Percentiles rank a stretch among this genome's conserved stretches.
Evolutionary conservation across 2,888 invertebrate genomes (phyloP).

Genomic region (Mythimna vitellina): DNA sequence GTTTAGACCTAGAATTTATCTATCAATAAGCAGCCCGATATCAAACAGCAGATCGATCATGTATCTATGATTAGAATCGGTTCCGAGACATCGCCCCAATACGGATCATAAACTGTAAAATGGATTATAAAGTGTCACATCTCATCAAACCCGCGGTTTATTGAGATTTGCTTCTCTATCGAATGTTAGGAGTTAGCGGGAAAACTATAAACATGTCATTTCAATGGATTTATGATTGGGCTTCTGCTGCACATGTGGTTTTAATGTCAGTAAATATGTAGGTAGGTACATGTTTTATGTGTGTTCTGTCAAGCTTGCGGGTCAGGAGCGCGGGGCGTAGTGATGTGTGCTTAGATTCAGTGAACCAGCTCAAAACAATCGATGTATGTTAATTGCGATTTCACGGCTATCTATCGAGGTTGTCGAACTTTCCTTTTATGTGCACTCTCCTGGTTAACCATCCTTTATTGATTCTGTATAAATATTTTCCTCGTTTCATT

Average conservation of each 20-base stretch:
- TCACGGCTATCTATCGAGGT: conserved; percentile 79
- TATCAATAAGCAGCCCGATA: conserved; percentile 43
- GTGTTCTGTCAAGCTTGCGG: conserved; percentile 65
- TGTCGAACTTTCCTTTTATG: conserved; percentile 80
- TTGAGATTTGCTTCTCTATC: conserved; percentile 63
- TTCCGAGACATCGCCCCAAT: conserved; percentile 49
- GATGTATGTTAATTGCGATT: conserved; percentile 81
- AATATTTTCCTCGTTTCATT: conserved; percentile 59
- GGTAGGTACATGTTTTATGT: conserved; percentile 56
- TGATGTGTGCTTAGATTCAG: conserved; percentile 70
- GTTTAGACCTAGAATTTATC: conserved; percentile 43
- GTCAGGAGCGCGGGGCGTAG: conserved; percentile 68
- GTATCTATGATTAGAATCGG: conserved; percentile 53
- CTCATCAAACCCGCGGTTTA: conserved; percentile 76
- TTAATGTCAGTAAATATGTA: conserved; percentile 56
- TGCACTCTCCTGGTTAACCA: conserved; percentile 66
- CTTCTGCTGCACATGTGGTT: conserved; percentile 66
- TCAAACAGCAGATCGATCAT: conserved; percentile 56
- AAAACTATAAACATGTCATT: conserved; percentile 62
- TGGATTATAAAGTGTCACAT: conserved; percentile 73
- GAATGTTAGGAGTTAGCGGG: conserved; percentile 49
- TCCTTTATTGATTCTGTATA: conserved; percentile 60
- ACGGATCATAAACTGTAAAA: conserved; percentile 73
- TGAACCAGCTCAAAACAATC: conserved; percentile 78
- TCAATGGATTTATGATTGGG: conserved; percentile 50